Evolutionary conservation across 2,888 invertebrate genomes (phyloP), one percentile per base, ranked within the genome.

Genomic region (Drosophila basisetae): DNA sequence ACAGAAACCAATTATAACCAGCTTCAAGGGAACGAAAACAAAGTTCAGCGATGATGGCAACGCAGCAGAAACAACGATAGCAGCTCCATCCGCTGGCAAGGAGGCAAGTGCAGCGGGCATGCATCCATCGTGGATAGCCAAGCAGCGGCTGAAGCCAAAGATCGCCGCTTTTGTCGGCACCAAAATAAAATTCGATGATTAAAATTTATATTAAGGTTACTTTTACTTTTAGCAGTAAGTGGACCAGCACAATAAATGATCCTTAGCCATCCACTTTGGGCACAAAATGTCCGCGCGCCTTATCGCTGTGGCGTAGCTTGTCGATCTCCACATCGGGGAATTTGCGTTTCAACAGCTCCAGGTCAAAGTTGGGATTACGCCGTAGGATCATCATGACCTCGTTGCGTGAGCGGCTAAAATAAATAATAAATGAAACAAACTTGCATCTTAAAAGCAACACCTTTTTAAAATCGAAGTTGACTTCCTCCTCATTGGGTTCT

Each of bases 271-370:
- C 87, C 58, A 92, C 72, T 73, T 93, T 92, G 16, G 95, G 95
- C 58, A 94, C 89, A 92, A 82, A 95, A 92, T 96, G 96, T 18
- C 96, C 96, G 81, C 95, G 94, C 16, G 95, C 93, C 92, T 94
- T 95, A 78, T 94, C 94, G 55, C 92, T 92, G 7, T 91, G 92
- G 82, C 95, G 95, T 2, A 96, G 94, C 92, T 95, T 95, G 71
- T 96, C 95, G 59, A 98, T 93, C 92, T 98, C 95, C 7, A 97
- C 96, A 91, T 95, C 93, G 6, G 98, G 97, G 93, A 96, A 98
- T 88, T 96, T 95, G 71, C 95, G 94, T 91, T 96, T 95, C 30
- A 98, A 90, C 63, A 95, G 94, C 68, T 96, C 95, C 91, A 95
- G 92, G 91, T 97, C 96, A 92, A 97, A 93, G 90, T 97, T 94